phyloP scores from a whole-genome alignment of 2,888 invertebrate genomes.

The Acanthopleura granulata region DNA sequence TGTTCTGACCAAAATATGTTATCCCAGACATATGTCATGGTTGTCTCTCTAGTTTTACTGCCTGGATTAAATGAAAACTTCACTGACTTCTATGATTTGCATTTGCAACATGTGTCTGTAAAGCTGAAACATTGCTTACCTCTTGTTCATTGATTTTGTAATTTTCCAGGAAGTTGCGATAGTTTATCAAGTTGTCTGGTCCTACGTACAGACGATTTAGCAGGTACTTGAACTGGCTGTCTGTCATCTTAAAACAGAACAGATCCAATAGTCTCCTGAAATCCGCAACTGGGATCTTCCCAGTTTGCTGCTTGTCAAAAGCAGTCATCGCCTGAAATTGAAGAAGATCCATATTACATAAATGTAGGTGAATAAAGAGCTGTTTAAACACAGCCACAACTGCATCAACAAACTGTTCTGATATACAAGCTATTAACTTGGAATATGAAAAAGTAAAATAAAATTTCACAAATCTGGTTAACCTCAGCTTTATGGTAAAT shows the following conservation, averaged over 20 bases:
- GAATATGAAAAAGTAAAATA: too few relatives aligned
- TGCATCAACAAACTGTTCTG: too few relatives aligned
- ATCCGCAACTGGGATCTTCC: constrained; percentile 49
- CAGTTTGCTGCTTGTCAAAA: constrained; percentile 59
- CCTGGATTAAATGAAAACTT: too few relatives aligned
- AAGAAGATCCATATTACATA: background rate
- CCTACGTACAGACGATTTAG: constrained; percentile 40
- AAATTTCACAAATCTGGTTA: too few relatives aligned
- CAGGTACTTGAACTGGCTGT: constrained; percentile 60
- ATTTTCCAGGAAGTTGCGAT: constrained; percentile 52
- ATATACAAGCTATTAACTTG: too few relatives aligned
- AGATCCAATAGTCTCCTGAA: constrained; percentile 62
- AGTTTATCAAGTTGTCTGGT: constrained; percentile 52
- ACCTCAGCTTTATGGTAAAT: too few relatives aligned
- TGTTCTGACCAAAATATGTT: too few relatives aligned
- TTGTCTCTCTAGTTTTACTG: too few relatives aligned
- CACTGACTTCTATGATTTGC: too few relatives aligned
- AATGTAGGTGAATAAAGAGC: background rate
- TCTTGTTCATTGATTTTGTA: constrained; percentile 44
- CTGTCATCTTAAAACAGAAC: constrained; percentile 64
- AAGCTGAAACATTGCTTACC: constrained; percentile 26
- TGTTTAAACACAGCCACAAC: too few relatives aligned
- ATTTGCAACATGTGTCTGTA: too few relatives aligned
- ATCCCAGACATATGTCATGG: too few relatives aligned
- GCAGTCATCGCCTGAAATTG: constrained; percentile 61